phyloP scores from a whole-genome alignment of 2,888 invertebrate species.

The Luffia ferchaultella region DNA sequence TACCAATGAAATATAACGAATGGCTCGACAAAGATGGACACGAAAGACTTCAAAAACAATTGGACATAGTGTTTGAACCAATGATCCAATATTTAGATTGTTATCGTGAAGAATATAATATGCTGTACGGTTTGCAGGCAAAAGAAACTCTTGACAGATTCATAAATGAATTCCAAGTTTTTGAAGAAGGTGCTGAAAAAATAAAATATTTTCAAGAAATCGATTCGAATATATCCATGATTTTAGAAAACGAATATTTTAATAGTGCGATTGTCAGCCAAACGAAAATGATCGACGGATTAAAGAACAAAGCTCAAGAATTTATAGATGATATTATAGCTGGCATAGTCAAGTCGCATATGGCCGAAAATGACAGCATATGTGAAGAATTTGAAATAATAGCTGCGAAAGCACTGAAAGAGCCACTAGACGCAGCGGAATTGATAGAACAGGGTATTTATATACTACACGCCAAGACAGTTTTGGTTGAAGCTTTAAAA shows the following conservation, averaged over 20 bases:
- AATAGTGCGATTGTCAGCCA: constrained; percentile 70
- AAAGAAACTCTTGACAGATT: constrained; percentile 49
- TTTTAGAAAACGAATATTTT: constrained; percentile 74
- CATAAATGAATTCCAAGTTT: constrained; percentile 56
- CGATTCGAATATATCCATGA: constrained; percentile 66
- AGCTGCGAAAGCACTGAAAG: constrained; percentile 70
- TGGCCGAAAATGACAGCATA: constrained; percentile 71
- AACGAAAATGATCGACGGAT: constrained; percentile 66
- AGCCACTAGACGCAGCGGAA: constrained; percentile 82
- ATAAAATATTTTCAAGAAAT: constrained; percentile 69
- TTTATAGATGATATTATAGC: constrained; percentile 69
- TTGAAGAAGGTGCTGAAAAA: constrained; percentile 68
- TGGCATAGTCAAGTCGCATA: constrained; percentile 70
- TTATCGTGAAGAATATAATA: constrained; percentile 63
- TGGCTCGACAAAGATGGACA: constrained; percentile 63
- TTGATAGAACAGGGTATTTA: constrained; percentile 82
- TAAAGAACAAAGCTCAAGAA: constrained; percentile 65
- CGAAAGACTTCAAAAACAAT: constrained; percentile 50
- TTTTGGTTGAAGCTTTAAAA: constrained; percentile 72
- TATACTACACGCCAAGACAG: constrained; percentile 80
- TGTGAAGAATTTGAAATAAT: constrained; percentile 78
- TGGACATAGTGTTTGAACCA: constrained; percentile 63
- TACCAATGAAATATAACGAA: constrained; percentile 67
- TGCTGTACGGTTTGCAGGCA: constrained; percentile 60
- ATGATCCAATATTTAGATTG: constrained; percentile 60